A percentile compares a stretch with the other conserved stretches of the same genome.
These are phyloP conservation scores for Leptopterna dolabrata DNA, from an alignment of 2,888 invertebrate genomes.

Conservation along the genomic window DNA sequence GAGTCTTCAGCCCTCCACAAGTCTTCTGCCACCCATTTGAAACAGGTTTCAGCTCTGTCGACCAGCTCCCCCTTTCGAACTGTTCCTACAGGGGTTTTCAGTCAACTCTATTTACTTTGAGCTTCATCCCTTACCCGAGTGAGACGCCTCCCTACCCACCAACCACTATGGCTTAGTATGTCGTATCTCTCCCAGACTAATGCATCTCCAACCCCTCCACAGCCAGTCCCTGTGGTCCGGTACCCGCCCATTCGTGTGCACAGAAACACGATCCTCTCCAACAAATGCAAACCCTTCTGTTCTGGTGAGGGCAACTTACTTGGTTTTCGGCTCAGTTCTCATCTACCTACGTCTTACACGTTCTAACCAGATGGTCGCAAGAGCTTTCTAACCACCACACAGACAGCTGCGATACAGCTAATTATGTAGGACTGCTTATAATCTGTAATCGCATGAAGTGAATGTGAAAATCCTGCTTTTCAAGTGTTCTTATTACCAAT, in stretches of 20 bases:
- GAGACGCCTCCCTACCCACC: neutral
- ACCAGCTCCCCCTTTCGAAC: neutral
- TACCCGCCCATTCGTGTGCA: neutral
- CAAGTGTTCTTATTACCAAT: no score
- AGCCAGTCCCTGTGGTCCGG: neutral
- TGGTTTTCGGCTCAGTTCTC: neutral
- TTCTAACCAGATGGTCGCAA: neutral
- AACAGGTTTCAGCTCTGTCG: neutral
- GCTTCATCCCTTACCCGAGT: neutral
- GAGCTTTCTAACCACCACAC: no score
- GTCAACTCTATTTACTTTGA: slow-evolving; percentile 18
- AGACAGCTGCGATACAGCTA: no score
- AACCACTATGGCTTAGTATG: no score
- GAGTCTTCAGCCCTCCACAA: neutral
- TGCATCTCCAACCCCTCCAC: neutral
- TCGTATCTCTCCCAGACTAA: neutral
- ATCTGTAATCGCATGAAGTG: no score
- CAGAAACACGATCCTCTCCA: neutral
- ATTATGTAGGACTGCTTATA: no score
- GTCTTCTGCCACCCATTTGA: neutral
- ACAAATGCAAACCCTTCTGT: neutral
- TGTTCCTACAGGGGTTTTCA: slow-evolving; percentile 3
- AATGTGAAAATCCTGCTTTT: no score
- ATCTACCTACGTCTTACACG: neutral
- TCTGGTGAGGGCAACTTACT: neutral